Conservation (phyloP, 1,140 invertebrate species). For the Druon quercuslanigerum region DNA sequence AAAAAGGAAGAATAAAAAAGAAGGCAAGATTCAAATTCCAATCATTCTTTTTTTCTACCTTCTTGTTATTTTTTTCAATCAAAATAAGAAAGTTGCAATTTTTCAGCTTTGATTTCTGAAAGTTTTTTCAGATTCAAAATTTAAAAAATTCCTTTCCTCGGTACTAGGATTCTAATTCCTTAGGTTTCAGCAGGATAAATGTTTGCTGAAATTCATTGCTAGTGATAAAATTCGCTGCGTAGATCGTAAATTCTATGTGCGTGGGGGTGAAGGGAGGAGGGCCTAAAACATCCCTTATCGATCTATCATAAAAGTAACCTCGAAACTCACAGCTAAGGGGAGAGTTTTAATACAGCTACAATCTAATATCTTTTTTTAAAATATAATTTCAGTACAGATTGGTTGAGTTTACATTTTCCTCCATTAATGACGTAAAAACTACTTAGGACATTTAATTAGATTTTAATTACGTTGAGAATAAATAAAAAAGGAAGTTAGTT, state of each 20-base stretch:
- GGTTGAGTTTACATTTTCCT: not conserved
- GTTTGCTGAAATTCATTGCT: not conserved
- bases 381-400: not conserved
- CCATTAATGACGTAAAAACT: not conserved
- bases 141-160: too few species aligned
- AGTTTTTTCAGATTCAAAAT: too few species aligned
- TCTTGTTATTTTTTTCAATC: too few species aligned
- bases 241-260: constrained; percentile 6
- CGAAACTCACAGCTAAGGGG: not conserved
- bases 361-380: constrained; percentile 5
- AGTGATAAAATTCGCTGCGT: constrained; percentile 2
- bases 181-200: not conserved
- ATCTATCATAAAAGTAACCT: constrained; percentile 15
- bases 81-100: too few species aligned
- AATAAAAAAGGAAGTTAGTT: not conserved
- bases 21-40: too few species aligned
- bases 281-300: constrained; percentile 27
- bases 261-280: not conserved
- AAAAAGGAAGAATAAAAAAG: too few species aligned
- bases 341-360: not conserved
- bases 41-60: too few species aligned
- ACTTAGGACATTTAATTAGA: not conserved
- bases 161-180: too few species aligned
- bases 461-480: not conserved
- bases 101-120: too few species aligned